These are phyloP conservation scores for Stegana nigrithorax DNA, from an alignment of 2,888 invertebrate genomes.

Conservation along the genomic window DNA sequence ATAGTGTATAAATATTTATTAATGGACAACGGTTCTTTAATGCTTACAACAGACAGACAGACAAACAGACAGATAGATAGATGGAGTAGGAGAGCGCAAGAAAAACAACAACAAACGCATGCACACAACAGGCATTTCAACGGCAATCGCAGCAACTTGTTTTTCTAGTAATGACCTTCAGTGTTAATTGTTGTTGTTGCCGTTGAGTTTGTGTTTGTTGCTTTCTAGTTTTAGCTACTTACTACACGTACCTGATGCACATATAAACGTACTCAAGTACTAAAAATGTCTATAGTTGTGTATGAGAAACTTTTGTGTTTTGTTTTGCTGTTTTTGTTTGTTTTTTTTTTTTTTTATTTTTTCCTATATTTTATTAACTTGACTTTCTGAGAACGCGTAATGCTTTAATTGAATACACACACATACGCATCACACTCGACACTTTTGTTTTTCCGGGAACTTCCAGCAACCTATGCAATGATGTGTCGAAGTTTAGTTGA, in stretches of 20 bases:
- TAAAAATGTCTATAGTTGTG: too few relatives aligned
- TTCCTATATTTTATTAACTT: too few relatives aligned
- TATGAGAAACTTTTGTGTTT: neutral
- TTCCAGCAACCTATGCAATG: too few relatives aligned
- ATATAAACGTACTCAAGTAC: too few relatives aligned
- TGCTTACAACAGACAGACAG: too few relatives aligned
- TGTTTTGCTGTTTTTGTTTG: slow-evolving; percentile 18
- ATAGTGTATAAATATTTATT: neutral
- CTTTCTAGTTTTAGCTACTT: slow-evolving; percentile 27
- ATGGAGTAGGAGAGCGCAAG: neutral
- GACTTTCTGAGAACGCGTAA: too few relatives aligned
- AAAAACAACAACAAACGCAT: neutral
- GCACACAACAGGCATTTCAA: neutral
- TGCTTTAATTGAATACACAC: too few relatives aligned
- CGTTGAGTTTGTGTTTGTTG: neutral
- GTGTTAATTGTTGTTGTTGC: slow-evolving; percentile 27
- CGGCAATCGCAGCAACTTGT: slow-evolving; percentile 42
- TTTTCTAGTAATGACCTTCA: slow-evolving; percentile 62
- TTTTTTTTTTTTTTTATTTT: slow-evolving; percentile 25
- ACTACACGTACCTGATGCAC: too few relatives aligned
- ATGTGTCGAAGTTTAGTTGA: too few relatives aligned
- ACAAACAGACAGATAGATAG: too few relatives aligned
- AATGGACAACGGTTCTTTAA: slow-evolving; percentile 8
- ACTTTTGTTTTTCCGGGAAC: too few relatives aligned
- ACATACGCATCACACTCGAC: too few relatives aligned